Evolutionary conservation across 2,797 vertebrate genomes (phyloP).

Genomic region (Pangasius djambal): DNA sequence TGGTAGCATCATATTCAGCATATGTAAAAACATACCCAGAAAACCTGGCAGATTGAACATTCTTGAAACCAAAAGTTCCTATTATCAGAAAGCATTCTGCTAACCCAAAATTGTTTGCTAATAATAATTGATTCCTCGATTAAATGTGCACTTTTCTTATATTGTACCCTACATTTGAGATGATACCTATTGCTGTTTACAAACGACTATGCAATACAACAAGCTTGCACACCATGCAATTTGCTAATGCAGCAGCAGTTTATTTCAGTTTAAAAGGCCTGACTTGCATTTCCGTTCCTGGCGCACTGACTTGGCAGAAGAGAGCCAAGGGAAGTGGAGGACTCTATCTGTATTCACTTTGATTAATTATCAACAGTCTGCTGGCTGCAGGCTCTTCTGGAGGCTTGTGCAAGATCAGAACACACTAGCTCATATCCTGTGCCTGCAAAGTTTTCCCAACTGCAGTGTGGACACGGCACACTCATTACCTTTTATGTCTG

Average conservation of each 20-base stretch:
- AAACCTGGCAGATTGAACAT: neutral
- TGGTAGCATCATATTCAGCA: neutral
- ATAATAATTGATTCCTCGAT: neutral
- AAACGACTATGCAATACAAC: neutral
- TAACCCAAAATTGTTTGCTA: neutral
- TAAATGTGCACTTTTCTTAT: neutral
- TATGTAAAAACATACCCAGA: neutral
- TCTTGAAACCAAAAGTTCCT: neutral
- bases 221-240: slow-evolving; percentile 4
- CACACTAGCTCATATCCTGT: slow-evolving; percentile 44
- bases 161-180: neutral
- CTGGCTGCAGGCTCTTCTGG: slow-evolving; percentile 51
- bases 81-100: neutral
- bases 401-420: slow-evolving; percentile 51
- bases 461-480: slow-evolving; percentile 37
- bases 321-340: slow-evolving; percentile 23
- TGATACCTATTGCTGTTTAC: neutral
- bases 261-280: slow-evolving; percentile 44
- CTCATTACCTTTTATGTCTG: slow-evolving; percentile 63
- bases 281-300: slow-evolving; percentile 43
- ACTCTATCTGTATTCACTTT: slow-evolving; percentile 54
- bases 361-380: slow-evolving; percentile 60
- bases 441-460: slow-evolving; percentile 44
- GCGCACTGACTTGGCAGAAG: slow-evolving; percentile 14
- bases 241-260: slow-evolving; percentile 22